Evolutionary conservation across 2,113 vertebrate species (phyloP), one percentile per base, ranked within the genome.

Genomic region (Polyodon spathula): DNA sequence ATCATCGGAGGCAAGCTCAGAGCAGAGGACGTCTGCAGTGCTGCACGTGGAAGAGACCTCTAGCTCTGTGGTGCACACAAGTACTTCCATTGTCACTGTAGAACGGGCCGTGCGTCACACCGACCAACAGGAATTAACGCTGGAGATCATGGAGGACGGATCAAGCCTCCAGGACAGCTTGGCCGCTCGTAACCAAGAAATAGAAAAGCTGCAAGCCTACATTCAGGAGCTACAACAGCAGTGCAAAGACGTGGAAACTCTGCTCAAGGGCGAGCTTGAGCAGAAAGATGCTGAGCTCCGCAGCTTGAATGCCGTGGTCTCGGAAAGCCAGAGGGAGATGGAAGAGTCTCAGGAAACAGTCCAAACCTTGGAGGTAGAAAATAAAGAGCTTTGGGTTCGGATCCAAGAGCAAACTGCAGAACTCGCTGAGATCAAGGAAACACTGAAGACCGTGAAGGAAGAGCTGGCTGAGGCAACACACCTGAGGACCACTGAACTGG

Each of bases 241-340:
- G 60, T 84, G 86, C 61, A 77, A 82, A 10, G 81, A 86, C 54
- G 77, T 88, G 15, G 17, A 85, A 60, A 72, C 73, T 40, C 80
- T 78, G 38, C 69, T 89, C 58, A 88, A 87, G 65, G 69, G 65
- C 4, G 80, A 88, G 17, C 75, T 88, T 1, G 69, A 50, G 64
- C 77, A 81, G 66, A 82, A 79, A 60, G 40, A 8, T n/a, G 71
- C 59, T 41, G 91, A 96, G 74, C 81, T 94, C 65, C 72, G 65
- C 67, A 77, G 57, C 41, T 76, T 95, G 12, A 80, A 69, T 56
- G 78, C 85, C 6, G 37, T 75, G 12, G 57, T 81, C 27, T 76
- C 85, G 62, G 81, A 86, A 58, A 86, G 86, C 14, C 84, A 85
- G 40, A 77, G 78, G 70, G 87, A 83, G 71, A 65, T 79, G 11